Conservation (phyloP, 2,797 vertebrate genomes). For the Fistularia tabacaria region DNA sequence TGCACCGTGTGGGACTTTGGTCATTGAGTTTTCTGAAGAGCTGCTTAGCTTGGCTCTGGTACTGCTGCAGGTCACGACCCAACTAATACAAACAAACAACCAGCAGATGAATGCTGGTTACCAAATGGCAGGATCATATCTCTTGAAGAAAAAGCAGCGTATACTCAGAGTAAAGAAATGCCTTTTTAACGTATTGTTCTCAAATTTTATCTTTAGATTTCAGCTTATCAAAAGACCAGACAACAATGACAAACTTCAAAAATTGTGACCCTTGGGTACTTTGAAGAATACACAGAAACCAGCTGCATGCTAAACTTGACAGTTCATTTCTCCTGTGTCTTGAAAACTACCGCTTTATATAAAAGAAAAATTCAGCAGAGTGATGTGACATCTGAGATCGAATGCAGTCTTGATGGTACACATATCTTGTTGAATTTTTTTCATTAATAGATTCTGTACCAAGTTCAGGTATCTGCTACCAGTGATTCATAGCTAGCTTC, state of each 20-base stretch:
- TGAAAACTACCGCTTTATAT: slow-evolving; percentile 10
- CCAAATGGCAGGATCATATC: background rate
- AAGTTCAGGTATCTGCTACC: too few species aligned
- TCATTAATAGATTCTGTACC: too few species aligned
- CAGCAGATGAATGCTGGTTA: slow-evolving; percentile 4
- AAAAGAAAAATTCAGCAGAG: slow-evolving; percentile 15
- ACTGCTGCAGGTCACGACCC: slow-evolving; percentile 94
- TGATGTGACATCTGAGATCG: slow-evolving; percentile 22
- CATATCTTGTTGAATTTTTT: too few species aligned
- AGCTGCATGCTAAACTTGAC: slow-evolving; percentile 3
- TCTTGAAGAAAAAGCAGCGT: too few species aligned
- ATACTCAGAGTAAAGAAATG: too few species aligned
- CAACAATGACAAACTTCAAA: too few species aligned
- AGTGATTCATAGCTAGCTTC: background rate
- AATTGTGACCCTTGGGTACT: too few species aligned
- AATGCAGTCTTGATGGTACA: background rate
- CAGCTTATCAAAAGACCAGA: too few species aligned
- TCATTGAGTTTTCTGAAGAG: slow-evolving; percentile 97
- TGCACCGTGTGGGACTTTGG: slow-evolving; percentile 94
- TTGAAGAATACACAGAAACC: too few species aligned
- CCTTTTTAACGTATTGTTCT: too few species aligned
- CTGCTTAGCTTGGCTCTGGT: slow-evolving; percentile 97
- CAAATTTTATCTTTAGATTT: too few species aligned
- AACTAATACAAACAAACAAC: slow-evolving; percentile 72
- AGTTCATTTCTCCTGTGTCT: slow-evolving; percentile 20